Evolutionary conservation across 2,113 vertebrate species (phyloP), one percentile per base, ranked within the genome.

Genomic region (Ammodramus savannarum): DNA sequence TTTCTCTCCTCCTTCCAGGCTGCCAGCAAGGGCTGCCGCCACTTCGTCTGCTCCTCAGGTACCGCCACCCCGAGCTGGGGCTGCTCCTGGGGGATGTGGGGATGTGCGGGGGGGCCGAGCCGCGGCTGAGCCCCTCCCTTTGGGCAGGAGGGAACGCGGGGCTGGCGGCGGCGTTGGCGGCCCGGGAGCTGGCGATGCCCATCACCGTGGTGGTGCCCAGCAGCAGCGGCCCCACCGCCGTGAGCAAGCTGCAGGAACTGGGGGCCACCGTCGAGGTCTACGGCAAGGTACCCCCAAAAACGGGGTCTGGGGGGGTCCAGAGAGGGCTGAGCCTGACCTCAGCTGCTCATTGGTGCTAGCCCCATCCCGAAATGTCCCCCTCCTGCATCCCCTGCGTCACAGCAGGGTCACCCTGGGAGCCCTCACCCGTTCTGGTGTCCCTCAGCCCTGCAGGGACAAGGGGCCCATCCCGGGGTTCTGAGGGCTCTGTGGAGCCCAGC

Each of bases 21-120:
- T 95, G 98, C 98, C 65, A 98, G 95, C 94, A 89, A 91, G 89
- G 98, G 98, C 54, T 99, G 98, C 73, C 86, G 58, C 72, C 98
- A 73, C 65, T 98, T 99, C 49, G 98, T 99, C 81, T 99, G 98
- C 93, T 98, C 99, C 61, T 99, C 99, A 98, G 99, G 99, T 99
- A 93, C 98, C 3, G 6, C 7, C 6, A 2, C 1, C 11, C 31
- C 2, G n/a, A 49, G 27, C 36, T 7, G 65, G 29, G 17, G 31
- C 6, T 18, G 66, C 22, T 80, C 34, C 5, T 9, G 66, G 43
- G 75, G 4, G 8, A 15, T 3, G 1, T 0, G 10, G 46, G 59
- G 52, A 12, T 32, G 32, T 1, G 1, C 2, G 1, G 18, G 10
- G 10, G 32, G 29, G 12, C 1, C 0, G 22, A 52, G 39, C 71